A percentile compares a stretch with the other conserved stretches of the same genome.
phyloP scores from a whole-genome alignment of 2,113 vertebrate genomes.

The Zeus faber region DNA sequence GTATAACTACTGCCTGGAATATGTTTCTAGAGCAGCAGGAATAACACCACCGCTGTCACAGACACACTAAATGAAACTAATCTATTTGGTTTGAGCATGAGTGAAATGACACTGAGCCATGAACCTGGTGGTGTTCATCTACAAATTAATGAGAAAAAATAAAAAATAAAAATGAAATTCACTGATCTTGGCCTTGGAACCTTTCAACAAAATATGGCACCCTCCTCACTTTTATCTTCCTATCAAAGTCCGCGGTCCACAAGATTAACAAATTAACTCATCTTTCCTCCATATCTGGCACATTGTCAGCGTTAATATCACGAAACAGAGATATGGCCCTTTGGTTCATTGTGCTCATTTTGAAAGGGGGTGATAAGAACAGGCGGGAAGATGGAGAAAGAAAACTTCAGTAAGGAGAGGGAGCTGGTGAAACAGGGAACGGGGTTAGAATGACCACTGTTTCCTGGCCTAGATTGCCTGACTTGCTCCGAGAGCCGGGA shows the following conservation, averaged over 20 bases:
- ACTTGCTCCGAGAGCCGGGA: neutral
- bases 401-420: neutral
- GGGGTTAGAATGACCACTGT: slow-evolving; percentile 17
- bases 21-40: no score
- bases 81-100: no score
- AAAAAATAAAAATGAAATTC: no score
- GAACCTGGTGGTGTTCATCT: no score
- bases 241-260: neutral
- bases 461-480: slow-evolving; percentile 8
- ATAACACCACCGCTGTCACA: no score
- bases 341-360: neutral
- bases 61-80: no score
- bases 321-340: neutral
- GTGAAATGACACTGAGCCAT: no score
- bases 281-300: slow-evolving; percentile 1
- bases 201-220: no score
- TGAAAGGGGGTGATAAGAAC: neutral
- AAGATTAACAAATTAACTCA: neutral
- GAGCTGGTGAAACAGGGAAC: neutral
- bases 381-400: neutral
- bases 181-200: no score
- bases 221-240: neutral
- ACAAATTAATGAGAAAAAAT: no score
- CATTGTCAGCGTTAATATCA: neutral
- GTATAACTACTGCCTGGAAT: no score